Evolutionary conservation across 37 sponge, comb jelly and placozoan species (phyloP), one percentile per base, ranked within the genome.

Genomic region (Oscarella lobularis): DNA sequence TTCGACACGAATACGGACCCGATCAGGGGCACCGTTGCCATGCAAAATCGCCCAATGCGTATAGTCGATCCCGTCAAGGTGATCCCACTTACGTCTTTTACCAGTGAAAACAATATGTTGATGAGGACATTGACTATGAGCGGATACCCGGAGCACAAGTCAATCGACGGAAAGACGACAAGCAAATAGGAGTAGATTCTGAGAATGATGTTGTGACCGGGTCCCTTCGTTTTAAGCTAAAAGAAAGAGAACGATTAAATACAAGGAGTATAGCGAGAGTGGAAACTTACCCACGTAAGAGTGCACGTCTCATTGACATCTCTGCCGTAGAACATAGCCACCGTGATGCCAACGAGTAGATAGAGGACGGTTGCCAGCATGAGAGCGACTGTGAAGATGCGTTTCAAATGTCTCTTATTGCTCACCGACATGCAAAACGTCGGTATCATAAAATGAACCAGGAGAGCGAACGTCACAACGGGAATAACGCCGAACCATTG

Each of bases 101-200:
- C 35, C 0, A 84, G 76, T 30, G 75, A 55, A 73, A 86, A 89
- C 36, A 90, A 36, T 69, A 88, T 94, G 76, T 90, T 90, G 72
- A 76, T 73, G 9, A 86, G 67, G 27, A 83, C 74, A 73, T 79
- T 65, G 20, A 90, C 88, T 14, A 72, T 73, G 0, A 94, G 81
- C 27, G 95, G 95, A 67, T 82, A 94, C 72, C 88, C 95, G 1
- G 95, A 94, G 35, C 65, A n/a, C 35, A 94, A 85, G 60, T 94
- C 95, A 41, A 94, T 30, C 31, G 92, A 87, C 31, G 95, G 95
- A 76, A 89, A 94, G 37, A 94, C 71, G 37, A 94, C 78, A 39
- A 94, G 78, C 74, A 80, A 82, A 75, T 94, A 94, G n/a, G 91
- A 76, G 37, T 88, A 72, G 39, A 79, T 68, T 5, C 85, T 76